A percentile compares a stretch with the other conserved stretches of the same genome.
phyloP scores from a whole-genome alignment of 2,888 invertebrate species.

The Drosophila anomalipes region DNA sequence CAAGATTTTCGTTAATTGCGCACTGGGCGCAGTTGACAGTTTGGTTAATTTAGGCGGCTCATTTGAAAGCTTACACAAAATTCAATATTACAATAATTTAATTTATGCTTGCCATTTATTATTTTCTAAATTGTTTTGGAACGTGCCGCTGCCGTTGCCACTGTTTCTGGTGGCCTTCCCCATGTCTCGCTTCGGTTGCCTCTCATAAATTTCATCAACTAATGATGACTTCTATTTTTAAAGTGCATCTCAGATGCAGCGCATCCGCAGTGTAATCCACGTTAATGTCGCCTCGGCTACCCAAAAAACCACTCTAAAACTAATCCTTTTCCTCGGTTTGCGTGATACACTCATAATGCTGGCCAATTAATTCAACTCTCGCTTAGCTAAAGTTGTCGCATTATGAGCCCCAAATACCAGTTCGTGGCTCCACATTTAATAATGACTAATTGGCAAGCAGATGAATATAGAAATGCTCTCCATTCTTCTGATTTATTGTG shows the following conservation, averaged over 20 bases:
- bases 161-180: not conserved
- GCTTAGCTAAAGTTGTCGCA: constrained; percentile 16
- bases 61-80: constrained; percentile 61
- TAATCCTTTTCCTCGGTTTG: constrained; percentile 65
- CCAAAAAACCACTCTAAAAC: constrained; percentile 30
- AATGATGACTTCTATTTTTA: constrained; percentile 68
- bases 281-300: constrained; percentile 56
- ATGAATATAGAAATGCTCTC: not conserved
- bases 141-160: constrained; percentile 72
- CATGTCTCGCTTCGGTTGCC: constrained; percentile 1
- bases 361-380: constrained; percentile 47
- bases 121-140: constrained; percentile 84
- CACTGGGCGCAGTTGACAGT: constrained; percentile 54
- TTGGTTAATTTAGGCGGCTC: constrained; percentile 62
- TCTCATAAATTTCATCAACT: constrained; percentile 66
- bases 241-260: constrained; percentile 26
- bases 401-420: constrained; percentile 21
- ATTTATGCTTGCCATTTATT: constrained; percentile 84
- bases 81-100: constrained; percentile 83
- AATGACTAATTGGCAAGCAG: constrained; percentile 34
- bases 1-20: constrained; percentile 68
- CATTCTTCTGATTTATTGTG: not conserved
- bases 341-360: constrained; percentile 41
- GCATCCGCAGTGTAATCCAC: constrained; percentile 61
- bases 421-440: constrained; percentile 27